Evolutionary conservation across 2,888 invertebrate species (phyloP).

Genomic region (Melinaea menophilus): DNA sequence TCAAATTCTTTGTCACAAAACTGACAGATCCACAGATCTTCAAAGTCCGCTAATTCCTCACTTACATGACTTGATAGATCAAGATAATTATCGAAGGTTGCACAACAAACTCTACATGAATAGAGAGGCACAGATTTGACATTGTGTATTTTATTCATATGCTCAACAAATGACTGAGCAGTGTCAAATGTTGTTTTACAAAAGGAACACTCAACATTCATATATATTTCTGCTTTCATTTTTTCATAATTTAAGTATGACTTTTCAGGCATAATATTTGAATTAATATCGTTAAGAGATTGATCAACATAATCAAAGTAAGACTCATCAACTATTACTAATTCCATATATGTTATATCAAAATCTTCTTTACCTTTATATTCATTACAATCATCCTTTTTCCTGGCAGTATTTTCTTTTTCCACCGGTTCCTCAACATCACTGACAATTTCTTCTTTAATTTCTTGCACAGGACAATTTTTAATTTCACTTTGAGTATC

Average conservation of each 20-base stretch:
- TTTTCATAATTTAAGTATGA: constrained; percentile 54
- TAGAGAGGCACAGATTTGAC: constrained; percentile 55
- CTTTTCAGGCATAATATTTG: constrained; percentile 47
- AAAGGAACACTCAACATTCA: constrained; percentile 51
- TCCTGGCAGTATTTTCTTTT: constrained; percentile 25
- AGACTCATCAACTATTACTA: constrained; percentile 62
- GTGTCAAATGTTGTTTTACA: constrained; percentile 51
- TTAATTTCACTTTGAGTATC: constrained; percentile 28
- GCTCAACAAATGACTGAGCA: constrained; percentile 44
- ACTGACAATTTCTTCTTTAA: constrained; percentile 43
- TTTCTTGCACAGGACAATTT: constrained; percentile 38
- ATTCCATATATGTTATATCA: constrained; percentile 66
- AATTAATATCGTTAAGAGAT: constrained; percentile 47
- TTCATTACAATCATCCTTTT: constrained; percentile 35
- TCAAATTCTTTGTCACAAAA: constrained; percentile 73
- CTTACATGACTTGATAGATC: constrained; percentile 55
- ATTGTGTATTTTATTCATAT: constrained; percentile 62
- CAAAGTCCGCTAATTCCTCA: constrained; percentile 61
- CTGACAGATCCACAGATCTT: constrained; percentile 72
- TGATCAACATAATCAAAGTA: constrained; percentile 62
- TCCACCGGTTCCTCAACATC: constrained; percentile 38
- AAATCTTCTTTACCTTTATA: constrained; percentile 67
- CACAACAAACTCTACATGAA: constrained; percentile 63
- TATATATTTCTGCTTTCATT: constrained; percentile 39
- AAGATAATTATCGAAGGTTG: constrained; percentile 53